Percentiles rank a stretch among this genome's conserved stretches.
Evolutionary conservation across 2,888 invertebrate species (phyloP).

Genomic region (Isoperla grammatica): DNA sequence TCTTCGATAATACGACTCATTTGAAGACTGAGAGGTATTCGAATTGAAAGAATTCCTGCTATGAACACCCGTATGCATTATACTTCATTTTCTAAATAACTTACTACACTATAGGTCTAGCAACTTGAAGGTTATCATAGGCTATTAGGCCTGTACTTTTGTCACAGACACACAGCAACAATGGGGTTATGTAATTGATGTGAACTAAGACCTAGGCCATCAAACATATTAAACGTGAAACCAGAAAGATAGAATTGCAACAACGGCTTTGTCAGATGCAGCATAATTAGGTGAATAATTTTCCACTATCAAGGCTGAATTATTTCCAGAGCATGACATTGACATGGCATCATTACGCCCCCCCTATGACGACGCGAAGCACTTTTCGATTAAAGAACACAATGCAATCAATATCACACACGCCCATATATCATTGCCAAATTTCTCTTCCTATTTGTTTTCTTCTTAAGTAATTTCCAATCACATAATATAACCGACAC

Average conservation of each 20-base stretch:
- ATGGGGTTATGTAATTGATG: not conserved
- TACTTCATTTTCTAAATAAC: conserved; percentile 24
- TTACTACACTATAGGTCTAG: not conserved
- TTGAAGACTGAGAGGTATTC: conserved; percentile 19
- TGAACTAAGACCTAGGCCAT: no score
- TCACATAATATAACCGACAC: conserved; percentile 7
- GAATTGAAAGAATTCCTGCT: conserved; percentile 16
- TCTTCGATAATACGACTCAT: conserved; percentile 25
- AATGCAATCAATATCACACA: no score
- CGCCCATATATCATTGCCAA: no score
- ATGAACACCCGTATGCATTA: conserved; percentile 21
- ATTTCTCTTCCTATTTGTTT: no score
- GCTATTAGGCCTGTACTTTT: not conserved
- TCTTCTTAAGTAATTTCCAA: conserved; percentile 10
- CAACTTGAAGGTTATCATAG: not conserved
- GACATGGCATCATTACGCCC: conserved; percentile 18
- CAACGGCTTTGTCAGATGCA: not conserved
- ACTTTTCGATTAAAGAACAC: no score
- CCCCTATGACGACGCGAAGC: conserved; percentile 2
- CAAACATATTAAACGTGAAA: no score
- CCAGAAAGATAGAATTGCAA: no score
- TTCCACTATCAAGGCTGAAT: conserved; percentile 16
- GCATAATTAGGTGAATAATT: not conserved
- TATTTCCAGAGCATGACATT: conserved; percentile 21
- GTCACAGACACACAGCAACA: not conserved